Conservation (phyloP, 2,888 invertebrate species). For the Punctoribates punctum region DNA sequence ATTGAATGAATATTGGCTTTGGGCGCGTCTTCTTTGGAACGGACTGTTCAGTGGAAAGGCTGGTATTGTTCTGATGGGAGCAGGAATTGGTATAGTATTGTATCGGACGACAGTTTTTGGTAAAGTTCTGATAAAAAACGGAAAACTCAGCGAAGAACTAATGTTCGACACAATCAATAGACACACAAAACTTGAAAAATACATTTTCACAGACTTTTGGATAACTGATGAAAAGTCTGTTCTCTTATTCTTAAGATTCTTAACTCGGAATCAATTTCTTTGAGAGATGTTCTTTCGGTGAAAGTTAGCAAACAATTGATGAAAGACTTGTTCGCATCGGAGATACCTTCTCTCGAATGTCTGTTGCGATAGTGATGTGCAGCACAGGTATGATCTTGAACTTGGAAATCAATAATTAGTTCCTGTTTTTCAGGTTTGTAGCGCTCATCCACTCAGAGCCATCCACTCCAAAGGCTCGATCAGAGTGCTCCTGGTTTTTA, state of each 20-base stretch:
- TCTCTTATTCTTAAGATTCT: not conserved
- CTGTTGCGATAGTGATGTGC: not conserved
- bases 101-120: conserved; percentile 11
- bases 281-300: not conserved
- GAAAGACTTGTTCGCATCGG: not conserved
- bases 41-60: not conserved
- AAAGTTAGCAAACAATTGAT: not conserved
- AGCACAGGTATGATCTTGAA: conserved; percentile 33
- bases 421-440: conserved; percentile 37
- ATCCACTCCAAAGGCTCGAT: not conserved
- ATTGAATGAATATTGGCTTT: not conserved
- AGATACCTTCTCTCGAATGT: not conserved
- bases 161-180: not conserved
- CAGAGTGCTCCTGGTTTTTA: conserved; percentile 3
- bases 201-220: conserved; percentile 1
- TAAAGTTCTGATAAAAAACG: not conserved
- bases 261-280: not conserved
- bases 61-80: not conserved
- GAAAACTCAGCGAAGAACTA: not conserved
- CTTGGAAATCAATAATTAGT: conserved; percentile 34
- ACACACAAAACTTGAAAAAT: conserved; percentile 3
- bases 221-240: not conserved
- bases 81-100: not conserved
- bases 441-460: not conserved
- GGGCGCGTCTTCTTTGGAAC: not conserved